Base-by-base conservation (phyloP, 1,140 invertebrate genomes). In the Drosophila elegans region DNA sequence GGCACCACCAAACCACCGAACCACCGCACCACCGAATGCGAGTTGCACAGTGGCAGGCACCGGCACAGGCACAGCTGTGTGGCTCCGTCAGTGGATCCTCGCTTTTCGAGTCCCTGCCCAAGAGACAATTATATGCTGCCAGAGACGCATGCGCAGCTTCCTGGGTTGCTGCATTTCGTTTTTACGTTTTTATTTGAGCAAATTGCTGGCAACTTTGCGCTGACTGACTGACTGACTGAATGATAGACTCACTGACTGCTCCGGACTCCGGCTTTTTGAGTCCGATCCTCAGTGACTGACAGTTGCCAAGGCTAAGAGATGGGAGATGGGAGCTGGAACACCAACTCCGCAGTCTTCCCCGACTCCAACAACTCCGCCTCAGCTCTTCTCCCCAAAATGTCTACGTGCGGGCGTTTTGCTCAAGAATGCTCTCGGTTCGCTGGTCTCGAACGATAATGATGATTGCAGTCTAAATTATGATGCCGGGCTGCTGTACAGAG, bases 401-500 rank as follows among this genome's bases (percentile, higher is more conserved):
- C 63, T 89, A 89, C 84, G 84, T 89, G 84, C 84, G 84, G 84
- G 84, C 84, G 84, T 89, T 89, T 89, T 80, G 73, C 68, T 42
- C 56, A 74, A 78, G 84, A 84, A 89, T 84, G 64, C 63, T 61
- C 78, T 44, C 52, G 51, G 39, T 63, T 77, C 54, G 60, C 63
- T 53, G 44, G 61, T 75, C 78, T 63, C 73, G 49, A 74, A 90
- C 88, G 90, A 88, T 91, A 91, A 91, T 91, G 90, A 91, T 91
- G 90, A 91, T 91, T 91, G 90, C 90, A 91, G 82, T 76, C 90
- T 88, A 91, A 91, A 91, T 91, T 91, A 91, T 91, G 90, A 91
- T 90, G 85, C 90, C 74, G 73, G 69, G 57, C 61, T 72, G 80
- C 59, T 83, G 80, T 62, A 74, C 61, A 86, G 82, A 85, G 86